phyloP scores from a whole-genome alignment of 2,113 vertebrate species.

The Megaceryle maxima region DNA sequence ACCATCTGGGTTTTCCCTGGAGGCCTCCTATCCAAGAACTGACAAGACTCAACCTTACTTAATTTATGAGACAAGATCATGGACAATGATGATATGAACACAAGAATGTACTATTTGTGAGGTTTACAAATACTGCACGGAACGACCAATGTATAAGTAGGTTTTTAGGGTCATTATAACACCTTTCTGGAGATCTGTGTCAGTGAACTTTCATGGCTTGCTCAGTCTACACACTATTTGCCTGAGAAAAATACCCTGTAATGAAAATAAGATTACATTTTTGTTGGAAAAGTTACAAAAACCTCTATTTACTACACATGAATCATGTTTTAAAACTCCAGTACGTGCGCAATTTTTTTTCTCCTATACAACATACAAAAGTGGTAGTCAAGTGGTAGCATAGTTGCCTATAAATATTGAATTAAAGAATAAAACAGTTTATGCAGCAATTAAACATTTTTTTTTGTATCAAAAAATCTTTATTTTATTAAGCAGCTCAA shows the following conservation, averaged over 20 bases:
- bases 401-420: not conserved
- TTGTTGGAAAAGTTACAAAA: not conserved
- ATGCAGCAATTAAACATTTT: not conserved
- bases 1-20: slow-evolving; percentile 70
- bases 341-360: not conserved
- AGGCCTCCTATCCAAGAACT: slow-evolving; percentile 50
- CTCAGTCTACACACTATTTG: not conserved
- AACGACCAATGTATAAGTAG: not conserved
- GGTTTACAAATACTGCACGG: slow-evolving; percentile 4
- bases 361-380: not conserved
- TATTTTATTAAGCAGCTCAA: not conserved
- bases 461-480: not conserved
- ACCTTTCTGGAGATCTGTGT: not conserved
- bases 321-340: not conserved
- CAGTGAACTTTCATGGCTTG: not conserved
- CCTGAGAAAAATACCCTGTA: not conserved
- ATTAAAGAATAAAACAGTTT: not conserved
- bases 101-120: not conserved
- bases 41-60: slow-evolving; percentile 55
- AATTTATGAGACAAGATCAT: slow-evolving; percentile 66
- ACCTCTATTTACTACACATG: not conserved
- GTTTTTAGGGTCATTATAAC: not conserved
- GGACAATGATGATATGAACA: slow-evolving; percentile 20
- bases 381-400: not conserved
- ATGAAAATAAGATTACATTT: not conserved